Base-by-base conservation (phyloP, 2,797 vertebrate species). In the Pygocentrus nattereri region DNA sequence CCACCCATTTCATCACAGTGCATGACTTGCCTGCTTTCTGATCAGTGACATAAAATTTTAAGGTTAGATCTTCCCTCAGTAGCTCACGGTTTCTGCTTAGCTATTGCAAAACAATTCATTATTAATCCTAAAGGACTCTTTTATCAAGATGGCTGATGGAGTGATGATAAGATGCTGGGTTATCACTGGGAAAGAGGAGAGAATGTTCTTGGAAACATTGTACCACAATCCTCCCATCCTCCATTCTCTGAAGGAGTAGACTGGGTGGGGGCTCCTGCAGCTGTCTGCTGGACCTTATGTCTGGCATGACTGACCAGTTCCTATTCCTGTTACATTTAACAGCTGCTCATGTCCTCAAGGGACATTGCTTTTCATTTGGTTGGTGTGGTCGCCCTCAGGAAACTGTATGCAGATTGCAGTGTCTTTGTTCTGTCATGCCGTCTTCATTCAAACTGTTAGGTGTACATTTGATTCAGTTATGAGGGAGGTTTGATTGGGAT, bases 261-360 rank as follows among this genome's bases (percentile, higher is more conserved):
- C 69, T 78, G 77, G 85, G 82, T 86, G 85, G 61, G 64, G 80
- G 64, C 69, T 10, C 47, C 6, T 70, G 82, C 85, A 86, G 82
- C 82, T 86, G 85, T 82, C 83, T 77, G 62, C 73, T 64, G 73
- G 81, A 76, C 50, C 72, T 74, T 65, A 74, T 31, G 25, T 12
- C 56, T 70, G 61, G 50, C 69, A 62, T 81, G 67, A 56, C 78
- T 70, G n/a, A 84, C 58, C 65, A 52, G 19, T 68, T 76, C 75
- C 82, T 78, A 84, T 86, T 82, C 64, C 30, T 65, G 68, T 70
- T 65, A n/a, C 16, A 19, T 70, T 68, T 62, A 38, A 78, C 85
- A 84, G 31, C 82, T 86, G 82, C 61, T 73, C 4, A 75, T 58
- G 30, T 73, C 58, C 61, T 62, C n/a, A 12, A n/a, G 58, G 56